phyloP scores from a whole-genome alignment of 2,888 invertebrate species.

The Ischnus inquisitorius region DNA sequence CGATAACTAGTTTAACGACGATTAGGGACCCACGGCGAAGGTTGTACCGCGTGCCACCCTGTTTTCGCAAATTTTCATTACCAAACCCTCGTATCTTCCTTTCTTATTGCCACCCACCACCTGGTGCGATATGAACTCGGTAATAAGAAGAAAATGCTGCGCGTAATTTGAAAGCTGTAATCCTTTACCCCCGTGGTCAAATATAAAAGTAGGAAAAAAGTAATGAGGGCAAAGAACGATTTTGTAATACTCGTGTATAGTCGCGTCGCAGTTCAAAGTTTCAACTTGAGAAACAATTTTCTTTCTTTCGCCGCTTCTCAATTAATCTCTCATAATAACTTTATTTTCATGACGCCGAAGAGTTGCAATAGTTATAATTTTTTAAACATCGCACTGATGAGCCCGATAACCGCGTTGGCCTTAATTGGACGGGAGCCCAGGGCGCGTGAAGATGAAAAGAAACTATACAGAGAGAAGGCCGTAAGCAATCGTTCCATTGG shows the following conservation, averaged over 20 bases:
- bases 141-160: neutral
- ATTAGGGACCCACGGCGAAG: conserved; percentile 63
- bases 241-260: too few species aligned
- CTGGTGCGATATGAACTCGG: conserved; percentile 18
- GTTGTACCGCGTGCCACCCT: conserved; percentile 70
- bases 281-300: neutral
- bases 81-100: conserved; percentile 5
- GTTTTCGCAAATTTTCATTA: conserved; percentile 71
- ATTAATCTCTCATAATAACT: neutral
- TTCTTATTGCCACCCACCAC: neutral
- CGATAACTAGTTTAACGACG: conserved; percentile 69
- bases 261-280: neutral
- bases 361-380: neutral
- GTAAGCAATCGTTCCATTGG: conserved; percentile 12
- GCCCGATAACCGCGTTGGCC: conserved; percentile 1
- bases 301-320: too few species aligned
- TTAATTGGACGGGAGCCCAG: conserved; percentile 11
- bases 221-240: too few species aligned
- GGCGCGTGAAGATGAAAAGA: conserved; percentile 17
- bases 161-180: neutral
- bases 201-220: neutral
- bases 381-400: neutral
- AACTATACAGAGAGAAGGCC: neutral
- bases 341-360: neutral
- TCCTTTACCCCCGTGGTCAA: neutral